A percentile compares a stretch with the other conserved stretches of the same genome.
These are phyloP conservation scores for Caenorhabditis drosophilae DNA, from an alignment of 2,888 invertebrate genomes.

Conservation along the genomic window DNA sequence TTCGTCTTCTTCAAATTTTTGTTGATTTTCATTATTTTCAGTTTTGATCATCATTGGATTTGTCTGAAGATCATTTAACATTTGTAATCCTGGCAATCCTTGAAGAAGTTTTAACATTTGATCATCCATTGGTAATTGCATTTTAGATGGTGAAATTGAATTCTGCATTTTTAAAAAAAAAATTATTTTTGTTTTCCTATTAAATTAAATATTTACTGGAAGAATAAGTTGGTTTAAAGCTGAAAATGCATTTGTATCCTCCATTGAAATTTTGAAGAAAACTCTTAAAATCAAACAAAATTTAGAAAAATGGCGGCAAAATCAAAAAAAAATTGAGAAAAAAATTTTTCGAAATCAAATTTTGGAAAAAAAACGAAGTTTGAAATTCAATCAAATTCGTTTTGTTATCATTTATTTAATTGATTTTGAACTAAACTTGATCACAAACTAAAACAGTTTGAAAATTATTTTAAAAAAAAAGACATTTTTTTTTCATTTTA, in stretches of 20 bases:
- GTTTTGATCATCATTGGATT: not conserved
- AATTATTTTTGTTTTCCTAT: not conserved
- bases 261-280: conserved; percentile 5
- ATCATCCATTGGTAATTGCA: conserved; percentile 1
- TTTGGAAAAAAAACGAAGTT: no score
- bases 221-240: conserved; percentile 26
- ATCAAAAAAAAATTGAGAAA: not conserved
- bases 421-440: no score
- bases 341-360: no score
- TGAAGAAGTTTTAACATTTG: not conserved
- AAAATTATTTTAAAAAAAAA: no score
- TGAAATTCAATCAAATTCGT: no score
- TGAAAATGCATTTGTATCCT: conserved; percentile 30
- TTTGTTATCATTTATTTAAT: no score
- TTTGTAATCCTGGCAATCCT: not conserved
- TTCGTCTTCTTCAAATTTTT: not conserved
- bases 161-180: not conserved
- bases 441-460: no score
- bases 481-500: no score
- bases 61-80: not conserved
- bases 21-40: not conserved
- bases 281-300: not conserved
- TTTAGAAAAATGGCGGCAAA: not conserved
- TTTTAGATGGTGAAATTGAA: not conserved
- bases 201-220: conserved; percentile 9